phyloP scores from a whole-genome alignment of 2,888 invertebrate genomes.

The Eupithecia tripunctaria region DNA sequence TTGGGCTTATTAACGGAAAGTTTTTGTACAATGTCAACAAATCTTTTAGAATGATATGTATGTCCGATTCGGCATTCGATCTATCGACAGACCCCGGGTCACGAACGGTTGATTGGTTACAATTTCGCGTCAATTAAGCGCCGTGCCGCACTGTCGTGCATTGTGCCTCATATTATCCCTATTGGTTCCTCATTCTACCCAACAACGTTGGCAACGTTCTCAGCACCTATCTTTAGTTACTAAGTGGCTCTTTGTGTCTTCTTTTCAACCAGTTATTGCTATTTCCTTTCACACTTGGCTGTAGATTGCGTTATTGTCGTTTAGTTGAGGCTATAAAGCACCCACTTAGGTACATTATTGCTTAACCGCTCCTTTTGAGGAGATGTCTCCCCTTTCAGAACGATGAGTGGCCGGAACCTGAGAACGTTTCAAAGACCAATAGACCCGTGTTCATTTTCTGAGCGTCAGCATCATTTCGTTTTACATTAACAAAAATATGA shows the following conservation, averaged over 20 bases:
- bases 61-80: slow-evolving; percentile 52
- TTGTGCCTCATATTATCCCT: slow-evolving; percentile 71
- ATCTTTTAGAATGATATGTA: slow-evolving; percentile 19
- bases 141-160: slow-evolving; percentile 57
- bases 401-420: slow-evolving; percentile 6
- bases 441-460: slow-evolving; percentile 11
- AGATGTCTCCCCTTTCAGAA: slow-evolving; percentile 5
- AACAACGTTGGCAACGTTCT: no score
- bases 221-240: slow-evolving; percentile 46
- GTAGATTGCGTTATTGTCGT: slow-evolving; percentile 9
- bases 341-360: slow-evolving; percentile 9
- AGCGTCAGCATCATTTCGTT: neutral
- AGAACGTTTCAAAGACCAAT: slow-evolving; percentile 9
- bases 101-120: slow-evolving; percentile 74
- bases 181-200: slow-evolving; percentile 77
- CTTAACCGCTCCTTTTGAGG: neutral
- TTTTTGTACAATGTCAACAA: slow-evolving; percentile 20
- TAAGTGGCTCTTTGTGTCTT: slow-evolving; percentile 41
- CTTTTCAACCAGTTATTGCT: slow-evolving; percentile 46
- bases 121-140: slow-evolving; percentile 80
- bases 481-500: neutral
- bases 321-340: slow-evolving; percentile 7
- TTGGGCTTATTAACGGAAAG: slow-evolving; percentile 25
- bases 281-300: slow-evolving; percentile 18
- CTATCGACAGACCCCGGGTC: slow-evolving; percentile 58